phyloP scores from a whole-genome alignment of 2,113 vertebrate species.

The Phodopus roborovskii region DNA sequence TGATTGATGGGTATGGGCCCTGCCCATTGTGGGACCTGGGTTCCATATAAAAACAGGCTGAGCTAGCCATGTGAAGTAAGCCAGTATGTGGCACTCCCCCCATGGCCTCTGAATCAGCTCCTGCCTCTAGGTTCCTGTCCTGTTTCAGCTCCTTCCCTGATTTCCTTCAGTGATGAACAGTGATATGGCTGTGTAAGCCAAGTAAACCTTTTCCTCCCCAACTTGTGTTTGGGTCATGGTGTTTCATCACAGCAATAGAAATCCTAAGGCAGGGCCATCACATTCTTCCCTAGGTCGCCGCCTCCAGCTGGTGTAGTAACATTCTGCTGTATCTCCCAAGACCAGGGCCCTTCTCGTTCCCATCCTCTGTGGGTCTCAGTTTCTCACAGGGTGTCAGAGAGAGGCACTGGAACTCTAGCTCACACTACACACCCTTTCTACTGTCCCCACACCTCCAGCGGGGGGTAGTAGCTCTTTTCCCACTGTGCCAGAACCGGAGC shows the following conservation, averaged over 20 bases:
- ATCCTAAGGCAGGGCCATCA: background rate
- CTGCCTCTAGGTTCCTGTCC: background rate
- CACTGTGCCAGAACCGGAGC: background rate
- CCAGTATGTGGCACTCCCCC: background rate
- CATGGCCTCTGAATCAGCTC: background rate
- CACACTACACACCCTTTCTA: fast-evolving
- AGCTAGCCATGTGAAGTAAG: background rate
- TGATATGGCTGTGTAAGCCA: background rate
- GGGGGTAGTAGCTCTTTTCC: background rate
- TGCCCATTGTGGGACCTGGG: background rate
- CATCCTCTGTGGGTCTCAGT: fast-evolving
- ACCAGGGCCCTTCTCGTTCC: background rate
- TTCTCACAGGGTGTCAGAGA: background rate
- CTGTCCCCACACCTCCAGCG: background rate
- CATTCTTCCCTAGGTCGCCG: background rate
- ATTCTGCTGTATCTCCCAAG: background rate
- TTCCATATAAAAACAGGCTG: background rate
- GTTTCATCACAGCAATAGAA: background rate
- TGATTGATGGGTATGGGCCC: background rate
- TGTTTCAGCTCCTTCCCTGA: background rate
- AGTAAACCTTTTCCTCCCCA: background rate
- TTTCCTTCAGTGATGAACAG: background rate
- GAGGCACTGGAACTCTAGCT: background rate
- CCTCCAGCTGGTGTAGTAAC: fast-evolving
- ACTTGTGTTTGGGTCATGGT: background rate